phyloP scores from a whole-genome alignment of 2,888 invertebrate species.

The Cryptophagus acutangulus region DNA sequence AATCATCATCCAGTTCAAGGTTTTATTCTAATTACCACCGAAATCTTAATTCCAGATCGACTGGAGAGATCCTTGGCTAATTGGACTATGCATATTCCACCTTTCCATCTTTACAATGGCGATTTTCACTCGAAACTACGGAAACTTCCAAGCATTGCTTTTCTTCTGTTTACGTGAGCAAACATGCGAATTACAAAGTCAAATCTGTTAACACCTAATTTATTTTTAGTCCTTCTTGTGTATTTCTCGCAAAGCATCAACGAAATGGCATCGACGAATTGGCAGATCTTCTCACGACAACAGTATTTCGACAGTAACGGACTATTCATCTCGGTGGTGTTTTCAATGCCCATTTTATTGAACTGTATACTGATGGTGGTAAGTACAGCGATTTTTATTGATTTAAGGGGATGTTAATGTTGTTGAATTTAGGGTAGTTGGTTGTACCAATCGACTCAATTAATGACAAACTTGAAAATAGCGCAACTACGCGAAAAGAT shows the following conservation, averaged over 20 bases:
- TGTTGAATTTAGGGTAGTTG: constrained; percentile 69
- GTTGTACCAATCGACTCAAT: constrained; percentile 82
- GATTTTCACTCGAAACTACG: constrained; percentile 76
- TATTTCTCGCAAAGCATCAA: constrained; percentile 90
- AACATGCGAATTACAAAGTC: not conserved
- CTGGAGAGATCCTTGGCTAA: constrained; percentile 85
- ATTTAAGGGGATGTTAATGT: constrained; percentile 12
- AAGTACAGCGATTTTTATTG: constrained; percentile 49
- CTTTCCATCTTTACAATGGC: constrained; percentile 72
- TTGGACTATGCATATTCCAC: constrained; percentile 71
- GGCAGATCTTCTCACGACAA: constrained; percentile 82
- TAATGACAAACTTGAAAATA: constrained; percentile 79
- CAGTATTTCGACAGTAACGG: constrained; percentile 94
- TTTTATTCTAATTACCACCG: not conserved
- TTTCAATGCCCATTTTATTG: constrained; percentile 86
- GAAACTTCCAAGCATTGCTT: constrained; percentile 79
- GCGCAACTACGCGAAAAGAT: constrained; percentile 71
- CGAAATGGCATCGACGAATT: constrained; percentile 80
- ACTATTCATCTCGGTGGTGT: constrained; percentile 87
- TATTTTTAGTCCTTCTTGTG: constrained; percentile 71
- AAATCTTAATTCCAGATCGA: constrained; percentile 64
- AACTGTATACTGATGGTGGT: constrained; percentile 94
- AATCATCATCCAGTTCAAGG: constrained; percentile 17
- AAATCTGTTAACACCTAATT: not conserved
- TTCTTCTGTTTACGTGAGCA: constrained; percentile 76